Evolutionary conservation across 1,140 invertebrate species (phyloP), one percentile per base, ranked within the genome.

Genomic region (Drosophila punjabiensis): DNA sequence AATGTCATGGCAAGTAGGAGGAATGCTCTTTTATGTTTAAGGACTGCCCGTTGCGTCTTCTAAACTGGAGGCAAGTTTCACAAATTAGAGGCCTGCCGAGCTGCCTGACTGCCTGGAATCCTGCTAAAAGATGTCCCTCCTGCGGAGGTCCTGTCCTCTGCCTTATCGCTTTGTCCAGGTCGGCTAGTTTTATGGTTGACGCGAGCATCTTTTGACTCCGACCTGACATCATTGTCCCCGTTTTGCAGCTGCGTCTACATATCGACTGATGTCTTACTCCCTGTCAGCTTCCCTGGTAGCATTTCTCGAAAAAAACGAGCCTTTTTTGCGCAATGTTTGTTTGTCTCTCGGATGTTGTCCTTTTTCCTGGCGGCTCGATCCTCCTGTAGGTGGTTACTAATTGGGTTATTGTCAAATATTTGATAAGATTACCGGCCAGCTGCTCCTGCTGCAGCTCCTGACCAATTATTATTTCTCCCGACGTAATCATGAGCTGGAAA

Each of bases 381-480:
- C 63, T 80, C 61, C 82, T 82, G 79, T 85, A 90, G 86, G 86
- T 90, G 86, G 86, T 90, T 90, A 79, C 86, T 90, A 90, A 90
- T 90, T 90, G 86, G 86, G 68, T 89, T 89, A 89, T 89, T 89
- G 85, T 89, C 85, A 89, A 77, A 84, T 84, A 81, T 84, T 89
- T 80, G 86, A 90, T 90, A 90, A 90, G 86, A 81, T 90, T 90
- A 76, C 77, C 37, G 45, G 56, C 75, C 82, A 85, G 78, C 85
- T 81, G 77, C 80, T 35, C 50, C 62, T 62, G 41, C 45, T 37
- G 47, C 39, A 56, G 53, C 61, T 50, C 35, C 74, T 71, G 70
- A 52, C 70, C 70, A 74, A 74, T 74, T 74, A 74, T 62, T 74
- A 74, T 74, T 73, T 74, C 69, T 73, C 37, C 20, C 35, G 70